phyloP scores from a whole-genome alignment of 2,888 invertebrate species.

The Hipparchia semele region DNA sequence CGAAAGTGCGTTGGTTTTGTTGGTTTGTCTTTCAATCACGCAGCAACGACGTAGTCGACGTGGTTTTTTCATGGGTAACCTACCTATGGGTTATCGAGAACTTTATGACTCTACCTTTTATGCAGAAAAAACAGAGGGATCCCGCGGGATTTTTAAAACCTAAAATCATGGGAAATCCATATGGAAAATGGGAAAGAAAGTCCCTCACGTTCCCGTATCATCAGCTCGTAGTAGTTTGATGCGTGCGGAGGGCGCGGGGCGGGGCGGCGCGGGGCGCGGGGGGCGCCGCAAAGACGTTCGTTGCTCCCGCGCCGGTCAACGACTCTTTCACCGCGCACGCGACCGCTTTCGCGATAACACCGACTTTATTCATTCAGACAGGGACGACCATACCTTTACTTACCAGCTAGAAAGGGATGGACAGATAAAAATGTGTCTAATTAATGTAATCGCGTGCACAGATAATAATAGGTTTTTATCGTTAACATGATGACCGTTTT shows the following conservation, averaged over 20 bases:
- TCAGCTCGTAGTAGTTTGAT: conserved; percentile 46
- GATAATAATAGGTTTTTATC: conserved; percentile 37
- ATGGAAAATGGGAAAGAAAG: conserved; percentile 18
- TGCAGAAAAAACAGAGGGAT: too few relatives aligned
- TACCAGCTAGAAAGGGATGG: conserved; percentile 30
- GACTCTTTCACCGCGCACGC: conserved; percentile 80
- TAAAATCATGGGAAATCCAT: background rate
- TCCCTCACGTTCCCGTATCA: conserved; percentile 20
- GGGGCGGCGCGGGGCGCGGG: conserved; percentile 41
- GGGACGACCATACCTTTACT: conserved; percentile 40
- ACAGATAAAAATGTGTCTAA: conserved; percentile 49
- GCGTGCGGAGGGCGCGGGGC: conserved; percentile 54
- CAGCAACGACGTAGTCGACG: too few relatives aligned
- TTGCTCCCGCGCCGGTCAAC: conserved; percentile 79
- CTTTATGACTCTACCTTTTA: too few relatives aligned
- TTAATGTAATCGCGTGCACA: conserved; percentile 46
- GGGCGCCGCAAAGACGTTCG: conserved; percentile 79
- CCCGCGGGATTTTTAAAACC: too few relatives aligned
- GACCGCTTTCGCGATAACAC: conserved; percentile 78
- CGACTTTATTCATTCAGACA: conserved; percentile 55
- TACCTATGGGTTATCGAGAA: too few relatives aligned
- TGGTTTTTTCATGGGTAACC: too few relatives aligned
- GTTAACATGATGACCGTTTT: conserved; percentile 32
- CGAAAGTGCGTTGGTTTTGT: too few relatives aligned
- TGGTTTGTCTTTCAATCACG: too few relatives aligned